Conservation (phyloP, 64 coral and sea anemone species). For the Actinia equina region DNA sequence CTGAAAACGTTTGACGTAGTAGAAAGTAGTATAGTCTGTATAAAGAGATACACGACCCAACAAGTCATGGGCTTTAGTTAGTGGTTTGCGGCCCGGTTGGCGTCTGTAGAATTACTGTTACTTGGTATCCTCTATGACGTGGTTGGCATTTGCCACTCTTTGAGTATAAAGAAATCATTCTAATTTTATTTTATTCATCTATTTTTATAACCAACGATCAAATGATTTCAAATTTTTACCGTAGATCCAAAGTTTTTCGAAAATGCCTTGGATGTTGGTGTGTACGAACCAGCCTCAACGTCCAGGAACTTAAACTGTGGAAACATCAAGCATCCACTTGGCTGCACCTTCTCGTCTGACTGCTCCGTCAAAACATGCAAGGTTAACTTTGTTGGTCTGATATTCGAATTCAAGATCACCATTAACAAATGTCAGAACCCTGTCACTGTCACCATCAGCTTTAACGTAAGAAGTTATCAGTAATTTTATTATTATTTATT, state of each 20-base stretch:
- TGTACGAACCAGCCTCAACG: neutral
- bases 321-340: constrained; percentile 16
- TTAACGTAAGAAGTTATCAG: neutral
- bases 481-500: neutral
- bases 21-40: too few relatives aligned
- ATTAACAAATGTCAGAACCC: constrained; percentile 14
- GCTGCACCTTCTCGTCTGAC: neutral
- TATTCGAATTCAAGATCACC: neutral
- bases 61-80: too few relatives aligned
- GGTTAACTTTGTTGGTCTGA: constrained; percentile 5
- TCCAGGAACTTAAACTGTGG: constrained; percentile 10
- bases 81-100: too few relatives aligned
- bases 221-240: neutral
- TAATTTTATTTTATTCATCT: too few relatives aligned
- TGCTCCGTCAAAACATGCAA: constrained; percentile 25
- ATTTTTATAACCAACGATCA: neutral
- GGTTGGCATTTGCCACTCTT: too few relatives aligned
- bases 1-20: too few relatives aligned
- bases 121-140: too few relatives aligned
- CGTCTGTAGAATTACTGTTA: too few relatives aligned
- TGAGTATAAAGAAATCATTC: too few relatives aligned
- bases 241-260: neutral
- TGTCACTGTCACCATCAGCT: constrained; percentile 5
- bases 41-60: too few relatives aligned
- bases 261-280: constrained; percentile 3